phyloP scores from a whole-genome alignment of 2,888 invertebrate genomes.

The Amaurobius ferox region DNA sequence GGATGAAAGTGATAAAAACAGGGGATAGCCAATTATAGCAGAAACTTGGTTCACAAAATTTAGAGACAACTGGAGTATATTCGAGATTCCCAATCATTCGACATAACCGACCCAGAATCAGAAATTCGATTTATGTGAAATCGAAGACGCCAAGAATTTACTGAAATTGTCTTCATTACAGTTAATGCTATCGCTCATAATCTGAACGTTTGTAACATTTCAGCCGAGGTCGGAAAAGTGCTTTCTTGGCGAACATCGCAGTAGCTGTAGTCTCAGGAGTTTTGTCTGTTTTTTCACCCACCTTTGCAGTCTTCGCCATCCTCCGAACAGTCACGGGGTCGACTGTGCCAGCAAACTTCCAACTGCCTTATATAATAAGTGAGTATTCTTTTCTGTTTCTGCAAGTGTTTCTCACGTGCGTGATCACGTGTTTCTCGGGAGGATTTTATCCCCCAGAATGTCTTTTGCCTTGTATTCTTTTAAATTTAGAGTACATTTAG shows the following conservation, averaged over 20 bases:
- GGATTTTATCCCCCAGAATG: too few relatives aligned
- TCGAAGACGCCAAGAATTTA: too few relatives aligned
- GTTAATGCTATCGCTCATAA: neutral
- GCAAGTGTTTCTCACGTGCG: neutral
- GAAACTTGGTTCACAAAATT: too few relatives aligned
- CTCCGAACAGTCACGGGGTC: slow-evolving; percentile 56
- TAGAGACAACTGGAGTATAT: too few relatives aligned
- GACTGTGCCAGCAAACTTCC: slow-evolving; percentile 61
- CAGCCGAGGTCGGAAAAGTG: slow-evolving; percentile 50
- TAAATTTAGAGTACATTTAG: too few relatives aligned
- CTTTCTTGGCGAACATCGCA: slow-evolving; percentile 44
- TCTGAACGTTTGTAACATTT: neutral
- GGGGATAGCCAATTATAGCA: too few relatives aligned
- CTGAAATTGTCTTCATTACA: too few relatives aligned
- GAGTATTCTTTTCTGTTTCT: slow-evolving; percentile 12
- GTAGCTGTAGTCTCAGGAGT: slow-evolving; percentile 52
- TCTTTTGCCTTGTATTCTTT: too few relatives aligned
- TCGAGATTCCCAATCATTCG: too few relatives aligned
- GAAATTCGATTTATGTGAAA: too few relatives aligned
- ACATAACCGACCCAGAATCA: too few relatives aligned
- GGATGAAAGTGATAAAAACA: too few relatives aligned
- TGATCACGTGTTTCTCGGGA: neutral
- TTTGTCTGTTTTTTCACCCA: slow-evolving; percentile 64
- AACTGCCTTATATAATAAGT: slow-evolving; percentile 65
- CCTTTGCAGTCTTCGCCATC: slow-evolving; percentile 60